phyloP scores from a whole-genome alignment of 2,113 vertebrate genomes.

The Caracal caracal region DNA sequence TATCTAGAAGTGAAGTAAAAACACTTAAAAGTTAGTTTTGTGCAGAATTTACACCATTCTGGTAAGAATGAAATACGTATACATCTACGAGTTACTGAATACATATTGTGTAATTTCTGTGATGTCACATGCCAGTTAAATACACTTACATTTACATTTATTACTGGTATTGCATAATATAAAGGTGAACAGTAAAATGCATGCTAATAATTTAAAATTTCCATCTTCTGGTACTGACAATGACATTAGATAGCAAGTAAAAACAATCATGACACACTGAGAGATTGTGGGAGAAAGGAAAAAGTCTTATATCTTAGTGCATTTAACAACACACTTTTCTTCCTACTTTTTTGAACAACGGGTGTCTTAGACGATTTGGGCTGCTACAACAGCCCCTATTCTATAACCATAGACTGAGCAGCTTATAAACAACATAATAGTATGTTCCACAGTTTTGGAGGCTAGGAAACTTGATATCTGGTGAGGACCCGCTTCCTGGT shows the following conservation, averaged over 20 bases:
- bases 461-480: neutral
- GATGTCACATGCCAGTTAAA: neutral
- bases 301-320: neutral
- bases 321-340: neutral
- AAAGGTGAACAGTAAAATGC: neutral
- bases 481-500: neutral
- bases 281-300: neutral
- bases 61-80: neutral
- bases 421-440: neutral
- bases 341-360: neutral
- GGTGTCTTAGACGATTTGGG: neutral
- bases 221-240: slow-evolving; percentile 2
- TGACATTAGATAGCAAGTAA: neutral
- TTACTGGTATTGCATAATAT: neutral
- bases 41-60: neutral
- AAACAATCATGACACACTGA: neutral
- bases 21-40: neutral
- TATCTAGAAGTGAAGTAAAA: neutral
- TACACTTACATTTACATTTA: neutral
- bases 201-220: neutral
- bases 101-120: neutral
- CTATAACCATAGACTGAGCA: neutral
- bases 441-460: neutral
- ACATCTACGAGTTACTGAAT: neutral
- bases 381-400: neutral